Base-by-base conservation (phyloP, 2,888 invertebrate species). In the Dimorphilus gyrociliatus region DNA sequence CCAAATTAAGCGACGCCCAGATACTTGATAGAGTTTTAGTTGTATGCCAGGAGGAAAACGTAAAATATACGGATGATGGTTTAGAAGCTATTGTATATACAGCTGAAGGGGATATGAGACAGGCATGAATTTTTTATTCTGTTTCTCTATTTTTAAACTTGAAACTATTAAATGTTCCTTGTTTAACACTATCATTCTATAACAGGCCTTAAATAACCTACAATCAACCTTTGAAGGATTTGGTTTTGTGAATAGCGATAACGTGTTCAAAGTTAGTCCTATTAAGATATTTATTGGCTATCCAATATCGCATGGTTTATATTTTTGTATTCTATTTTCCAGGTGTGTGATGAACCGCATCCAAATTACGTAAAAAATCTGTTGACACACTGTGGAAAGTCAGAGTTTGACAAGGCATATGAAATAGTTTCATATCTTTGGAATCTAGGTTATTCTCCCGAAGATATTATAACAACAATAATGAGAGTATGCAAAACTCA, bases 311-410 rank as follows among this genome's bases (percentile, higher is more conserved):
- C 8, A 25, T 16, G 25, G 15, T 25, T 10, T 12, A 10, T 25
- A 16, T 25, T 15, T 25, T 16, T 8, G 10, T 8, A 25, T 25
- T 8, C 25, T 23, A 19, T 19, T 29, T 35, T 41, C 12, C 38
- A 71, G 69, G 90, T 94, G 7, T 99, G 97, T 60, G 97, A 99
- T 62, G 94, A 97, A 63, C 97, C 97, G 0, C 94, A 94, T 67
- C 97, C 97, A 0, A 70, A 88, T 57, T 65, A 88, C 2, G 76
- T 97, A 28, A 78, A 81, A 60, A 75, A 78, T 49, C 90, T 94
- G 88, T 66, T 97, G 27, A 73, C 78, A 40, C 71, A 74, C 45
- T 94, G 94, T 63, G 65, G 72, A 1, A 66, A 73, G 31, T 78
- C 77, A 24, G 77, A 88, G 50, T 75, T 90, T 36, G 76, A 79